Conservation (phyloP, 2,888 invertebrate species). For the Thecophora atra region DNA sequence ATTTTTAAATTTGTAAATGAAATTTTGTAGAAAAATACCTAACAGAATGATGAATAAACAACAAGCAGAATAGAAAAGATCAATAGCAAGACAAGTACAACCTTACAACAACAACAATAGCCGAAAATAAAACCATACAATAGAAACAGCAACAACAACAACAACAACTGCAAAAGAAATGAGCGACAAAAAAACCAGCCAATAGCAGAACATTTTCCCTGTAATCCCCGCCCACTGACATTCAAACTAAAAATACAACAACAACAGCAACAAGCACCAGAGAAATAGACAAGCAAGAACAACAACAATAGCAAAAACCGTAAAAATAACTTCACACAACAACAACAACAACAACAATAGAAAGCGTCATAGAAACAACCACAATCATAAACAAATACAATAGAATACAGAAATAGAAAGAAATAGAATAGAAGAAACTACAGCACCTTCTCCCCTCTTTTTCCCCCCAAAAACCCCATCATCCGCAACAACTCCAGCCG, state of each 20-base stretch:
- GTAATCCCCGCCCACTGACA: too few relatives aligned
- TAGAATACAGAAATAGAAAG: constrained; percentile 39
- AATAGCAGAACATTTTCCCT: neutral
- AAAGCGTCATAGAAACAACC: constrained; percentile 44
- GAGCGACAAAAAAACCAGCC: constrained; percentile 36
- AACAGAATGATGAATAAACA: constrained; percentile 29
- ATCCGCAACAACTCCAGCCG: constrained; percentile 67
- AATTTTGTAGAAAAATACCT: neutral
- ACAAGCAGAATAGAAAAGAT: neutral
- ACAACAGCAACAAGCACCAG: constrained; percentile 38
- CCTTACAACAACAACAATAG: constrained; percentile 51
- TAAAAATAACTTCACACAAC: constrained; percentile 35
- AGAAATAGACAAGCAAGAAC: constrained; percentile 28
- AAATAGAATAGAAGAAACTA: constrained; percentile 37
- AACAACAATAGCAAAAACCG: constrained; percentile 37
- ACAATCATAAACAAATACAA: constrained; percentile 29
- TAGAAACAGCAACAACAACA: neutral
- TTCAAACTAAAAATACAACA: constrained; percentile 14
- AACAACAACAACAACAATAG: constrained; percentile 39
- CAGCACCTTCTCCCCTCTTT: neutral
- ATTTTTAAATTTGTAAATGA: too few relatives aligned
- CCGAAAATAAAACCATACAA: constrained; percentile 54
- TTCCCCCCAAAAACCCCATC: constrained; percentile 5
- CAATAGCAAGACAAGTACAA: constrained; percentile 3
- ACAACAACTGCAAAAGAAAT: constrained; percentile 39